Base-by-base conservation (phyloP, 2,797 vertebrate species). In the Scolopax rusticola region DNA sequence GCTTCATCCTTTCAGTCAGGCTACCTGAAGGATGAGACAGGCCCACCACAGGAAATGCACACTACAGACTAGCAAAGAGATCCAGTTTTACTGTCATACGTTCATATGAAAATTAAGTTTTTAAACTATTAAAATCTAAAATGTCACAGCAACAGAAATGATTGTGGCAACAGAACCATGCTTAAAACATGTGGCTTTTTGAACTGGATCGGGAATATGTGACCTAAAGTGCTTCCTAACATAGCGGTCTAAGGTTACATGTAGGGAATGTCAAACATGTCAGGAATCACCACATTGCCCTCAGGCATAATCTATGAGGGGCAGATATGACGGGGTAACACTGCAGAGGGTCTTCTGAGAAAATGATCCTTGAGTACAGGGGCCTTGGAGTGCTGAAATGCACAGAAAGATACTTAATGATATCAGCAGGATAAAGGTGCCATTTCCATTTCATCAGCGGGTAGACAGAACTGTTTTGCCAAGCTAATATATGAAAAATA, bases 181-280 rank as follows among this genome's bases (percentile, higher is more conserved):
- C 43, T 54, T 81, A 59, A 81, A 89, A 83, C 3, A 2, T 5
- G 3, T 3, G 5, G 4, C 9, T 93, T 96, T 84, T 81, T 91
- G n/a, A 93, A 91, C 38, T 54, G 56, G 56, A 96, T 77, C 36
- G 65, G 78, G 78, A 94, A 87, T 87, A 60, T 85, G 59, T 30
- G 64, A 90, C 64, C 75, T 87, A 41, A 93, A 93, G 80, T 67
- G 63, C 83, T 95, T 91, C 85, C 65, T 84, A 82, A 91, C 48
- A 68, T 6, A 93, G 38, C 47, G n/a, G 51, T 83, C 74, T 96
- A 84, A 87, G 43, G 69, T 94, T 93, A 89, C 93, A 90, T 92
- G 70, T 14, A 81, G 69, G 47, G 94, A 96, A 95, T 12, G 69
- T 85, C 93, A 94, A 88, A 89, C 79, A 91, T 12, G 65, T 91